Base-by-base conservation (phyloP, 2,797 vertebrate genomes). In the Tachyglossus aculeatus region DNA sequence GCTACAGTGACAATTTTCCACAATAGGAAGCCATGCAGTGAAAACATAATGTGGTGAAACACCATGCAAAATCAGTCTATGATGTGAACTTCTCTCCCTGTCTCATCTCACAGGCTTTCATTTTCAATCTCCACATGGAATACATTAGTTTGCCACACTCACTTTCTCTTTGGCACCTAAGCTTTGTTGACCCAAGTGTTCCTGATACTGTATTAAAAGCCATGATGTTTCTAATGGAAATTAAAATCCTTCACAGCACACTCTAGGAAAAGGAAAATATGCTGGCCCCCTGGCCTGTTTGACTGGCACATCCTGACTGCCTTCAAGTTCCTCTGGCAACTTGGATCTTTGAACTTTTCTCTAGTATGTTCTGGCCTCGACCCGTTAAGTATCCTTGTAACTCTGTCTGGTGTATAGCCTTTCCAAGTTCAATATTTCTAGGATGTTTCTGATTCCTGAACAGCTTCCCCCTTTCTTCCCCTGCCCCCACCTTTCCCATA, bases 181-280 rank as follows among this genome's bases (percentile, higher is more conserved):
- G 33, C 2, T 58, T 31, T 45, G 59, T 61, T 82, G 77, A 71
- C 58, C 80, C 86, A 86, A 85, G 52, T 81, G 69, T 71, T 81
- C 60, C 71, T 59, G 62, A 66, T 54, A 84, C 64, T 56, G 57
- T 18, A 59, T 43, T 54, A 63, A 44, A 60, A 72, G 60, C 29
- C 8, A 60, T 24, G 43, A 54, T 43, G 29, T 14, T 48, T n/a
- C 10, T 47, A 34, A 60, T 48, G 52, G 67, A 74, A 77, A 81
- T 40, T 50, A 65, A 81, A n/a, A 66, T 18, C 12, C 14, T 24
- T 31, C 33, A 84, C 15, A 60, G 55, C 56, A 43, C 66, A 85
- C 83, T 81, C 10, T 32, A 62, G 71, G 71, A 60, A 80, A 62
- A 76, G 0, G 41, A 47, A 79, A 45, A 27, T 39, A 68, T 78